These are phyloP conservation scores for Cavia aperea DNA, from an alignment of 2,113 vertebrate genomes.

Conservation along the genomic window DNA sequence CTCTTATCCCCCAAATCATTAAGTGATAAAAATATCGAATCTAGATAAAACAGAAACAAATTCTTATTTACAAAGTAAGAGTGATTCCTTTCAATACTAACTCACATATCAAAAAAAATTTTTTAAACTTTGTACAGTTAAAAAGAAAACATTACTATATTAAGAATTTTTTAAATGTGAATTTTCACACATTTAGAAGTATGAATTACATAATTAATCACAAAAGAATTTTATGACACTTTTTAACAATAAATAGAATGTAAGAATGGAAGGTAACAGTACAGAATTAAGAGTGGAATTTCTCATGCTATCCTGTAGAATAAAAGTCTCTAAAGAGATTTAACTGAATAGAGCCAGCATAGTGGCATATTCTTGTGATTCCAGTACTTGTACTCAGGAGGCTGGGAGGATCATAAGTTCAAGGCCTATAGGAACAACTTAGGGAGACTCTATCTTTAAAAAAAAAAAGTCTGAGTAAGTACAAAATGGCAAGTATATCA, in stretches of 20 bases:
- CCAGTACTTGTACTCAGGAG: background rate
- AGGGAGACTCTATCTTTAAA: background rate
- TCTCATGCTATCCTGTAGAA: background rate
- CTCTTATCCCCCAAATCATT: background rate
- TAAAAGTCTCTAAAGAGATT: background rate
- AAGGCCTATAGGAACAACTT: background rate
- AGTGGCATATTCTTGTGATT: background rate
- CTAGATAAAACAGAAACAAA: background rate
- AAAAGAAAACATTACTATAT: background rate
- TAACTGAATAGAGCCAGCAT: background rate
- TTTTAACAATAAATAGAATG: background rate
- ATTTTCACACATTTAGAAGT: background rate
- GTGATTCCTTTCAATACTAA: background rate
- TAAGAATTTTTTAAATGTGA: background rate
- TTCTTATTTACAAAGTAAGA: background rate
- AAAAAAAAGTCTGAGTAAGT: background rate
- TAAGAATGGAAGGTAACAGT: background rate
- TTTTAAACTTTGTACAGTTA: background rate
- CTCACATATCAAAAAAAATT: background rate
- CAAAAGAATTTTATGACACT: constrained; percentile 3
- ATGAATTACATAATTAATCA: background rate
- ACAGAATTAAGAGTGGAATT: background rate
- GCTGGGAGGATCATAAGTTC: background rate
- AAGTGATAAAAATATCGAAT: background rate
- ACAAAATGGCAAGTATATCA: background rate